Evolutionary conservation across 2,113 vertebrate genomes (phyloP).

Genomic region (Psittacula cyanocephala): DNA sequence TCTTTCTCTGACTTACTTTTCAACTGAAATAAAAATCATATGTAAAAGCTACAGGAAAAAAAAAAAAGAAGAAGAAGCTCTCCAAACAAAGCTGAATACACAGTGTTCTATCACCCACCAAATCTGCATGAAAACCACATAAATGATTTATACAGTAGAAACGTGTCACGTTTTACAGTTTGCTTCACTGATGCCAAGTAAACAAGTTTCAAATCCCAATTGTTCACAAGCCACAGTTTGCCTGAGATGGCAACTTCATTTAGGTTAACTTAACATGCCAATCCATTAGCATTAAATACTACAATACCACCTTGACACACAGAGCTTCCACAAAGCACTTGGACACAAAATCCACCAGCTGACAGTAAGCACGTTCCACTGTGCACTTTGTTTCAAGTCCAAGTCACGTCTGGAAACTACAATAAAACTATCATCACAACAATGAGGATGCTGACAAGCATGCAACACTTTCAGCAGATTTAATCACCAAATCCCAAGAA

Average conservation of each 20-base stretch:
- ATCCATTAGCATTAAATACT: neutral
- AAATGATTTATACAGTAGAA: neutral
- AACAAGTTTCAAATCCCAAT: neutral
- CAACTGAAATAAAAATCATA: neutral
- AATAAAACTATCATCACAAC: neutral
- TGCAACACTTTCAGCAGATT: neutral
- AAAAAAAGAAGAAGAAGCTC: neutral
- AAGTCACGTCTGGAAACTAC: neutral
- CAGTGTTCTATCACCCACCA: neutral
- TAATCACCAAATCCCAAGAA: neutral
- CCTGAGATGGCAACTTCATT: neutral
- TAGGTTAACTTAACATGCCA: neutral
- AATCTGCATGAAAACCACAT: fast-evolving
- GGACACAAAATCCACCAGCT: neutral
- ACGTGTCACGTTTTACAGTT: neutral
- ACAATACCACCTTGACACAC: neutral
- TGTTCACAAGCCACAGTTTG: neutral
- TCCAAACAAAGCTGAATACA: neutral
- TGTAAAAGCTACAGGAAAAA: neutral
- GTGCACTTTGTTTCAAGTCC: neutral
- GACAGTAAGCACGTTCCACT: neutral
- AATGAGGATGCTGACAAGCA: fast-evolving
- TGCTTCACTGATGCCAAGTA: neutral
- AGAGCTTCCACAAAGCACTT: neutral
- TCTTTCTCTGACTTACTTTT: neutral